Conservation (phyloP, 2,888 invertebrate species). For the Philereme vetulata region DNA sequence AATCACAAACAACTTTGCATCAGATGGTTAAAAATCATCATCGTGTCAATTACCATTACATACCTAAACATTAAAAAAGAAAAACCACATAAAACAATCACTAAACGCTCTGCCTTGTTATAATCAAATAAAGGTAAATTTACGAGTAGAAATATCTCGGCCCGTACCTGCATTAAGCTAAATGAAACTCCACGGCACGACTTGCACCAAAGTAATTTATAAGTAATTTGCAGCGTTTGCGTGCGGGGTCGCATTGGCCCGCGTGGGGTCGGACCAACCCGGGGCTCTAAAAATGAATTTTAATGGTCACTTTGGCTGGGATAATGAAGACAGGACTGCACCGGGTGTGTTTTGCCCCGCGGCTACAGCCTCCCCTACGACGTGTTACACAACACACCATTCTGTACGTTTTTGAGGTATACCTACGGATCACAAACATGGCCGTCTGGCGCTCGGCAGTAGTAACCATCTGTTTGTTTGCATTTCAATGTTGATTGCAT, state of each 20-base stretch:
- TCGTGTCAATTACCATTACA: too few species aligned
- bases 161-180: not conserved
- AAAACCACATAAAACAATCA: too few species aligned
- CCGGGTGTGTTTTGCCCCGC: conserved; percentile 40
- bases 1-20: too few species aligned
- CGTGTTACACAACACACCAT: conserved; percentile 28
- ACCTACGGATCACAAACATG: conserved; percentile 35
- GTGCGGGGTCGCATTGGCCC: conserved; percentile 18
- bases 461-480: conserved; percentile 37
- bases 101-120: too few species aligned
- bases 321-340: conserved; percentile 64
- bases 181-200: conserved; percentile 8
- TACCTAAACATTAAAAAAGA: too few species aligned
- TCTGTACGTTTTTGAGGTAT: conserved; percentile 37
- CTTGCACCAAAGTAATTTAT: conserved; percentile 30
- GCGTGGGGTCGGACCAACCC: conserved; percentile 42
- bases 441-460: conserved; percentile 21
- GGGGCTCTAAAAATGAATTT: conserved; percentile 71
- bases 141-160: too few species aligned
- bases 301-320: conserved; percentile 71
- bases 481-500: conserved; percentile 31
- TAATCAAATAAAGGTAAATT: too few species aligned
- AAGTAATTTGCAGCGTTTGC: conserved; percentile 27
- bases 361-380: conserved; percentile 48
- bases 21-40: too few species aligned